A percentile compares a stretch with the other conserved stretches of the same genome.
Evolutionary conservation across 53 echinoderm and acorn worm genomes (phyloP).

Genomic region (Henricia sp.): DNA sequence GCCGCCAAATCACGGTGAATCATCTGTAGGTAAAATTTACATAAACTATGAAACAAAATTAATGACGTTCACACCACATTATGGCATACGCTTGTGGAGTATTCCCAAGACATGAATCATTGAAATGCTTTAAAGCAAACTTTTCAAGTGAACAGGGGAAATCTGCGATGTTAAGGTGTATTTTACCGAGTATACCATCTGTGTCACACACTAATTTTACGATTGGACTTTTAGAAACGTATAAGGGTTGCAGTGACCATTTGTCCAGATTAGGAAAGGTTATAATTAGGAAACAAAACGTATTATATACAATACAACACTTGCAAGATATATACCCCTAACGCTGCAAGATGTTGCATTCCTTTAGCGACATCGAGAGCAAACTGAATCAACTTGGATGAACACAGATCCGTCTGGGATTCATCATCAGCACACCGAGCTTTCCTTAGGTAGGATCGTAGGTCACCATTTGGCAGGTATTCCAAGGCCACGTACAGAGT

Average conservation of each 20-base stretch:
- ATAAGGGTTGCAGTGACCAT: not conserved
- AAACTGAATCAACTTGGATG: conserved; percentile 46
- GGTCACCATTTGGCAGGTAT: conserved; percentile 48
- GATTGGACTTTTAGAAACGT: not conserved
- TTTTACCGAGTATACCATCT: not conserved
- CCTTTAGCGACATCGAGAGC: conserved; percentile 48
- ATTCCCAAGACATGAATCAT: not conserved
- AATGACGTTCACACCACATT: not conserved
- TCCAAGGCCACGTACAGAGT: conserved; percentile 48
- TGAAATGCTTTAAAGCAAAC: not conserved
- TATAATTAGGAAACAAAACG: not conserved
- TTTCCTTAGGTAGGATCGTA: conserved; percentile 47
- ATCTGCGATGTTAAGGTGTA: not conserved
- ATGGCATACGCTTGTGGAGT: not conserved
- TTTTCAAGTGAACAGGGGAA: not conserved
- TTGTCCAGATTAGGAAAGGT: not conserved
- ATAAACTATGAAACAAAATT: not conserved
- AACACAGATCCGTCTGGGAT: not conserved
- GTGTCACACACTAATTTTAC: no score
- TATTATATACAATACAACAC: not conserved
- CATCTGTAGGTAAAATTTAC: conserved; percentile 7
- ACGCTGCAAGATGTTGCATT: conserved; percentile 49
- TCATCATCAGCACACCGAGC: conserved; percentile 9
- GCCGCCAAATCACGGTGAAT: conserved; percentile 66
- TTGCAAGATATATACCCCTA: conserved; percentile 5